Conservation (phyloP, 1,140 invertebrate genomes). For the Atopsyche davidsoni region DNA sequence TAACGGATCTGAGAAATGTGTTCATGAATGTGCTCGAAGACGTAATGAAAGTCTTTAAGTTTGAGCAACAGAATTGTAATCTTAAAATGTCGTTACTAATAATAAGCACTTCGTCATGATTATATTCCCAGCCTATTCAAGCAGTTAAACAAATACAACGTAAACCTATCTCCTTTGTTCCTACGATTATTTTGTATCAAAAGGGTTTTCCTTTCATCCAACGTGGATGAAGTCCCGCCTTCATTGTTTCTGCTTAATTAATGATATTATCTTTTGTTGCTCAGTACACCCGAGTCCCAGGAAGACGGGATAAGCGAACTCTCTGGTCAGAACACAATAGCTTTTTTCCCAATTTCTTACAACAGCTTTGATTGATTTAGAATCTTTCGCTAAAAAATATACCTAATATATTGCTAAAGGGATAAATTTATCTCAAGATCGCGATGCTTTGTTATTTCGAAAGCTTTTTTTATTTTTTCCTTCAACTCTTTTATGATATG, state of each 20-base stretch:
- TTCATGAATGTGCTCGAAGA: no score
- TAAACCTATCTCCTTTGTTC: conserved; percentile 17
- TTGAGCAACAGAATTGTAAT: no score
- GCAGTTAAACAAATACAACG: conserved; percentile 27
- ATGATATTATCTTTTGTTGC: conserved; percentile 30
- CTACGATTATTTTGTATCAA: conserved; percentile 27
- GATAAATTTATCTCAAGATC: neutral
- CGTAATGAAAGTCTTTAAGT: no score
- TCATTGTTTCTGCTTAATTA: conserved; percentile 30
- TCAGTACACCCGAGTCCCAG: conserved; percentile 13
- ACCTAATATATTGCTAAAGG: neutral
- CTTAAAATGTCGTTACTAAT: no score
- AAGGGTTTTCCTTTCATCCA: conserved; percentile 18
- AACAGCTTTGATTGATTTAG: conserved; percentile 17
- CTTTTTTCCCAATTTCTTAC: conserved; percentile 10
- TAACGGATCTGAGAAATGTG: no score
- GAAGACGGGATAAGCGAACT: conserved; percentile 20
- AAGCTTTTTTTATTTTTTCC: no score
- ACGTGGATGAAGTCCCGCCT: conserved; percentile 22
- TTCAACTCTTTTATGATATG: no score
- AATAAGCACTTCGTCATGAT: conserved; percentile 10
- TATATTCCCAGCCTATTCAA: conserved; percentile 24
- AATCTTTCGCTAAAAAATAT: conserved; percentile 3
- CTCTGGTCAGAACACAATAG: conserved; percentile 10
- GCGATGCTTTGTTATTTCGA: no score